Evolutionary conservation across 2,888 invertebrate genomes (phyloP).

Genomic region (Ctena decussata): DNA sequence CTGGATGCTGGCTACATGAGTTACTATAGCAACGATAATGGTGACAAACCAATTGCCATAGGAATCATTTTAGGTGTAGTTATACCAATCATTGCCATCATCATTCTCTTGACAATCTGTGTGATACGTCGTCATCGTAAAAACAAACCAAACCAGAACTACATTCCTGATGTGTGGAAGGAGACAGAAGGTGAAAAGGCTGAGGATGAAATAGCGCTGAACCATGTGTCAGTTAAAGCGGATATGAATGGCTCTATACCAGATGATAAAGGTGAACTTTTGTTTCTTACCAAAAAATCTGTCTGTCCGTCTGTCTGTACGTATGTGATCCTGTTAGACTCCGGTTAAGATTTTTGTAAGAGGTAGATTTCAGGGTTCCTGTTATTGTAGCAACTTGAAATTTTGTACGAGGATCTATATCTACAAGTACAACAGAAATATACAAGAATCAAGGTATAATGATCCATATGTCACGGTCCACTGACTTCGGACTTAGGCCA

Average conservation of each 20-base stretch:
- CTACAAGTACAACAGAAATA: too few species aligned
- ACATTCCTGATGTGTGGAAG: constrained; percentile 82
- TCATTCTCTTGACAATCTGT: constrained; percentile 80
- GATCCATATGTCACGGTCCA: too few species aligned
- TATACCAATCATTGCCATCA: constrained; percentile 81
- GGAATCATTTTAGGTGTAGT: constrained; percentile 84
- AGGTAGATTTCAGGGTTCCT: too few species aligned
- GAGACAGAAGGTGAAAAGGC: constrained; percentile 78
- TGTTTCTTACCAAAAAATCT: too few species aligned
- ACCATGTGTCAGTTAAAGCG: constrained; percentile 78
- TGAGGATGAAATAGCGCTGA: constrained; percentile 77
- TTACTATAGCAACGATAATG: constrained; percentile 71
- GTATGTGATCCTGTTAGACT: too few species aligned
- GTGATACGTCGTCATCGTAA: constrained; percentile 81
- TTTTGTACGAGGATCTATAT: too few species aligned
- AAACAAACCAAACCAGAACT: constrained; percentile 78
- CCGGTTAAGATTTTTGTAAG: too few species aligned
- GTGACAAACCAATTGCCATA: constrained; percentile 77
- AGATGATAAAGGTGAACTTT: constrained; percentile 71
- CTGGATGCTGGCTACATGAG: constrained; percentile 76
- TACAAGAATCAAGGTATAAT: too few species aligned
- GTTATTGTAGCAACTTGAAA: too few species aligned
- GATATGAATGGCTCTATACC: constrained; percentile 80
- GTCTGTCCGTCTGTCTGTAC: too few species aligned
- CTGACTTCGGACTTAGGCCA: too few species aligned